Evolutionary conservation across 2,888 invertebrate genomes (phyloP), one percentile per base, ranked within the genome.

Genomic region (Macrosoma leucophasiata): DNA sequence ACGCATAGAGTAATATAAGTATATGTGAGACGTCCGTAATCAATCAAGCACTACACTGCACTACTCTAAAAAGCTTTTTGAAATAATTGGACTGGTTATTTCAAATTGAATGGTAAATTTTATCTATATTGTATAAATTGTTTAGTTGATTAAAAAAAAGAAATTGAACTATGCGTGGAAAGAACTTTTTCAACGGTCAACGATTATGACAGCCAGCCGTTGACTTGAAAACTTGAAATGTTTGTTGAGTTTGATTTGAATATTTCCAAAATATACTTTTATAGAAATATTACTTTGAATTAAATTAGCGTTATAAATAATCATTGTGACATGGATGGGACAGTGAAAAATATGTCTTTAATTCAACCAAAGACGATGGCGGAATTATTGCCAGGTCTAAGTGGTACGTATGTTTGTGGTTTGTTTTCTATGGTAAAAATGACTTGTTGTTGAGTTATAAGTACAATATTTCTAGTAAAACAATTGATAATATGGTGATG

Each of bases 371-470:
- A 54, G 47, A 58, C 71, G 4, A 56, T 81, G 40, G 66, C 71
- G 5, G 77, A 79, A 52, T 46, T 78, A 34, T 46, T 81, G 31
- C 75, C 77, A 8, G 58, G 46, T 25, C 50, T 81, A 15, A 57
- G 57, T 29, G 64, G 77, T 77, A 49, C 46, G 60, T 47, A 15
- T 10, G 28, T 29, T 29, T 29, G 14, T 29, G 18, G n/a, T 3
- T 34, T 21, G 13, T 29, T 5, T n/a, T 17, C 7, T 12, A 18
- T 17, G 17, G 7, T 17, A 17, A 17, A 5, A 17, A 17, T 17
- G 4, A 4, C 17, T 17, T 17, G 17, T 17, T 17, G 17, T 17
- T 5, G 4, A 17, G 4, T 5, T 17, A 5, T 17, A 5, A 17
- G 17, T 7, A 5, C 17, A 17, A 17, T 5, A 17, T 7, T 17